phyloP scores from a whole-genome alignment of 2,797 vertebrate species.

The Siniperca obscura region DNA sequence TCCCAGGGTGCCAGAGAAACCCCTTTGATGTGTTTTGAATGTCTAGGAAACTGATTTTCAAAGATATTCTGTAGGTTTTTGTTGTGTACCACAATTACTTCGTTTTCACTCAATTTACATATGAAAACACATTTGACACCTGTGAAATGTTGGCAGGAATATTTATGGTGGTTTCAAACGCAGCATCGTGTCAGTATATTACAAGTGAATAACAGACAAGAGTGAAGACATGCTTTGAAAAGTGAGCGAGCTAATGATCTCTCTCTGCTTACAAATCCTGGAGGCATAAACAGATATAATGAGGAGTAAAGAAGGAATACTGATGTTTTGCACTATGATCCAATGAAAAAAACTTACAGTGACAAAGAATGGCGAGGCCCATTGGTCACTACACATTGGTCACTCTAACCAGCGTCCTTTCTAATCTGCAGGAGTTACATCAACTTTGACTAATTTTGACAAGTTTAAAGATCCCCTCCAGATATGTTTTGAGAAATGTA shows the following conservation, averaged over 20 bases:
- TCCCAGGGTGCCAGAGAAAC: not conserved
- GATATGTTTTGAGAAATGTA: not conserved
- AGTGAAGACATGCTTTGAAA: constrained; percentile 15
- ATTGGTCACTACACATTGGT: not conserved
- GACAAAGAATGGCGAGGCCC: not conserved
- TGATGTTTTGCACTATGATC: not conserved
- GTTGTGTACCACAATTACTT: not conserved
- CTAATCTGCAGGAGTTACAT: not conserved
- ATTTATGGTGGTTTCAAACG: not conserved
- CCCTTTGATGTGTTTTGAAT: constrained; percentile 21
- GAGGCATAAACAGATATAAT: constrained; percentile 15
- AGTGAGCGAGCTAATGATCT: not conserved
- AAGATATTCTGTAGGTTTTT: not conserved
- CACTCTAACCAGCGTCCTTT: too few relatives aligned
- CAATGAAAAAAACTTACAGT: not conserved
- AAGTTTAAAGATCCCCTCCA: not conserved
- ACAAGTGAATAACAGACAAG: not conserved
- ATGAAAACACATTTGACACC: not conserved
- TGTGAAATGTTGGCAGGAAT: not conserved
- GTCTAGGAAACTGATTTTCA: constrained; percentile 14
- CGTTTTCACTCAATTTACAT: not conserved
- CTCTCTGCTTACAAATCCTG: not conserved
- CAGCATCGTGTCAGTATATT: not conserved
- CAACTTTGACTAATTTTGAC: not conserved
- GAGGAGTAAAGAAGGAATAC: constrained; percentile 1